Conservation (phyloP, 2,888 invertebrate genomes). For the Ophraella communa region DNA sequence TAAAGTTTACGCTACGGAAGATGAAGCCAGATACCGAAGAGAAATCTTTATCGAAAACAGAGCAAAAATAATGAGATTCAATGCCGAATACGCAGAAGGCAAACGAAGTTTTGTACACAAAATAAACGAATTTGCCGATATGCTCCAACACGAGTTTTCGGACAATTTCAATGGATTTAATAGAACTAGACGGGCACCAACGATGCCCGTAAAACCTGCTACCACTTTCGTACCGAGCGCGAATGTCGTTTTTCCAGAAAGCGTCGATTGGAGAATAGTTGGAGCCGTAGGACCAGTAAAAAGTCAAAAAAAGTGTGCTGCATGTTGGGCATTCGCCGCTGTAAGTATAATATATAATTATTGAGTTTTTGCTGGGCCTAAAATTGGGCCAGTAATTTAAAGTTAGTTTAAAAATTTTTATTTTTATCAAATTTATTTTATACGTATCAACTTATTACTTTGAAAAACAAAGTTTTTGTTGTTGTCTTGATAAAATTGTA, state of each 20-base stretch:
- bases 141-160: conserved; percentile 56
- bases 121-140: conserved; percentile 54
- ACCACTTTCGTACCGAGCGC: conserved; percentile 53
- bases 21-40: conserved; percentile 51
- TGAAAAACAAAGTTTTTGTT: no score
- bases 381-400: no score
- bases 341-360: conserved; percentile 51
- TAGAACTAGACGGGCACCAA: conserved; percentile 47
- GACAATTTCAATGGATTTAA: conserved; percentile 55
- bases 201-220: conserved; percentile 34
- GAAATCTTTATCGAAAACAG: conserved; percentile 57
- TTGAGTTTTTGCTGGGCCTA: no score
- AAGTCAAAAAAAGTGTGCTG: conserved; percentile 54
- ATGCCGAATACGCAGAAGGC: conserved; percentile 53
- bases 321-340: conserved; percentile 58
- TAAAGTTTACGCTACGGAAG: conserved; percentile 51
- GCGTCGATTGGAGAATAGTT: conserved; percentile 56
- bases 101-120: conserved; percentile 50
- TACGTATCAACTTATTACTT: no score
- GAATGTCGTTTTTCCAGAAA: conserved; percentile 52
- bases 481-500: no score
- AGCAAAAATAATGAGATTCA: conserved; percentile 52
- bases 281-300: conserved; percentile 56
- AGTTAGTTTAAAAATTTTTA: no score
- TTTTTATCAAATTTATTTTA: no score